Base-by-base conservation (phyloP, 2,888 invertebrate species). In the Peribatodes rhomboidaria region DNA sequence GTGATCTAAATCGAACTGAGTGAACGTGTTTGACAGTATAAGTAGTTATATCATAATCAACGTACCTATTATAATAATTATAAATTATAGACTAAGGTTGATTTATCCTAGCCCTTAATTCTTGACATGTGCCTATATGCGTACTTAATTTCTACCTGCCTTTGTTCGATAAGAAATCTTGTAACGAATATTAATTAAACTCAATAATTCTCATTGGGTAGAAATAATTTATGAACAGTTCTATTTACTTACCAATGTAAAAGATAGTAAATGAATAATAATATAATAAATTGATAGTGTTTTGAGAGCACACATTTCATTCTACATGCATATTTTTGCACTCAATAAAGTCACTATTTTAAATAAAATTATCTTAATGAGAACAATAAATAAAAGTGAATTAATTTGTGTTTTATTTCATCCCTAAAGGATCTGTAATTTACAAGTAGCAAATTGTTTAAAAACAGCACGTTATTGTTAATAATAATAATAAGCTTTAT, bases 301-400 rank as follows among this genome's bases (percentile, higher is more conserved):
- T 86, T 84, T 82, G 76, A 83, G 78, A 88, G 92, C 92, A 92
- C 92, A 85, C 75, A 81, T 86, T 87, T 88, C 85, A 85, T 83
- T 84, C 80, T 86, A 86, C 82, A 82, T 84, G 88, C 82, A 80
- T 85, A 92, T 90, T 92, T 90, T 90, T 90, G 92, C 92, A 92
- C 92, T 86, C 81, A 82, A 87, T 87, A 86, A 89, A 87, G 80
- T 87, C 89, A 91, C 91, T 90, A 90, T 90, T 90, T 90, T 90
- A 89, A 90, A 88, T 86, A 88, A 86, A 86, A 75, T 84, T 86
- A 87, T 86, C 84, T 82, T 80, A 81, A 85, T 81, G 79, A 80
- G 85, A 89, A 86, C 84, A 89, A 90, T 90, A 89, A 90, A 90
- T 86, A 82, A 83, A 84, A 75, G 82, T 77, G 72, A 84, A 70